phyloP scores from a whole-genome alignment of 2,888 invertebrate species.

The Caenorhabditis zanzibari region DNA sequence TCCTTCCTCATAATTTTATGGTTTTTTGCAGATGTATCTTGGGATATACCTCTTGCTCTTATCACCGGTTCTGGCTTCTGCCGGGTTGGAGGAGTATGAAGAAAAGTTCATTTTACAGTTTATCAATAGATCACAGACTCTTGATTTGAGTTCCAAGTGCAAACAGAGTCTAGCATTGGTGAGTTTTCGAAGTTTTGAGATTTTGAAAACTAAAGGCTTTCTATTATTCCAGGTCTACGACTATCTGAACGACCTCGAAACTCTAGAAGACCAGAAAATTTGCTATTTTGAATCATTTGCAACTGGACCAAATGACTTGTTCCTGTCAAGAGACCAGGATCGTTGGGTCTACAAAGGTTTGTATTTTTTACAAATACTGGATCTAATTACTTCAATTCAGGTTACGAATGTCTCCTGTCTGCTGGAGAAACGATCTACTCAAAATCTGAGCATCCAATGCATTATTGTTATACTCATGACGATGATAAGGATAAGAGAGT shows the following conservation, averaged over 20 bases:
- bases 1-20: neutral
- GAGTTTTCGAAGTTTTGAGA: conserved; percentile 22
- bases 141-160: conserved; percentile 73
- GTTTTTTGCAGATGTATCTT: conserved; percentile 52
- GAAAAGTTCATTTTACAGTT: conserved; percentile 68
- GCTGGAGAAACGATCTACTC: conserved; percentile 82
- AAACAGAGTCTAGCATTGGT: conserved; percentile 74
- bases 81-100: conserved; percentile 67
- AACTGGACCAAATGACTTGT: conserved; percentile 74
- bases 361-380: neutral
- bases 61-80: conserved; percentile 47
- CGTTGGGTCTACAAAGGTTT: conserved; percentile 82
- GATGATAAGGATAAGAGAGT: conserved; percentile 71
- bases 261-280: conserved; percentile 78
- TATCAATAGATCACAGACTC: conserved; percentile 65
- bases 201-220: neutral
- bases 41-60: conserved; percentile 57
- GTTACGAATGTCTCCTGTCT: conserved; percentile 79
- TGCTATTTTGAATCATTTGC: conserved; percentile 81
- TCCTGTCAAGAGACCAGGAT: conserved; percentile 79
- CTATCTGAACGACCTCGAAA: conserved; percentile 78
- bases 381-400: conserved; percentile 27
- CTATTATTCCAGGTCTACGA: conserved; percentile 69
- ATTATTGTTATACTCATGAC: conserved; percentile 80
- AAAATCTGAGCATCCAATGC: conserved; percentile 82